Evolutionary conservation across 2,797 vertebrate genomes (phyloP), one percentile per base, ranked within the genome.

Genomic region (Malurus leucopterus): DNA sequence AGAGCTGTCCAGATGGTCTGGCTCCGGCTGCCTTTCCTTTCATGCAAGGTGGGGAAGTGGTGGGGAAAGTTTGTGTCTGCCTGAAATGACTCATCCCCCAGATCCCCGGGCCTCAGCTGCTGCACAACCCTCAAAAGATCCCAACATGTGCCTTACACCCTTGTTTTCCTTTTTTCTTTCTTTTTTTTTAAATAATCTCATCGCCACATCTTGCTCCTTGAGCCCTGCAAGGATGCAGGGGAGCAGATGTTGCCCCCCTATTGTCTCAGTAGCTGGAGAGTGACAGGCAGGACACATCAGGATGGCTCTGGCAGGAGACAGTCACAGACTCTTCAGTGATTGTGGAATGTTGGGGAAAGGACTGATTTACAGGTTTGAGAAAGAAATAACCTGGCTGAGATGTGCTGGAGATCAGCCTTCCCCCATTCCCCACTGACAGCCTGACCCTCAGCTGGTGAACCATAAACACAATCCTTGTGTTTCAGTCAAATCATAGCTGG

Each of bases 1-100:
- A 18, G 89, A 89, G 87, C 5, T 75, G 76, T 70, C 84, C 90
- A 94, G 93, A 91, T 95, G 94, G 90, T 90, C 82, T 92, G 92
- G 82, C 89, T 92, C 61, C 0, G 40, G 22, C 76, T 7, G 29
- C 76, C 55, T 69, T 81, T 43, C 76, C 71, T 89, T 91, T 94
- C 85, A 84, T 89, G 30, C 78, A 27, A 86, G 77, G 41, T 89
- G 57, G 88, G 64, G 71, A 93, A 58, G 44, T 78, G 73, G 27
- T 86, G 75, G 63, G 67, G 76, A 88, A 93, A 70, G 34, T 85
- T 89, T 81, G 30, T 84, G 46, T 59, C 53, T 87, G 74, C 67
- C 44, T 87, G 63, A 72, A 89, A 76, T 86, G 67, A 88, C 53
- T 93, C 82, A 86, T 78, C 59, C 46, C 46, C 13, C 41, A 54